Base-by-base conservation (phyloP, 2,113 vertebrate species). In the Greenwoodochromis staneri region DNA sequence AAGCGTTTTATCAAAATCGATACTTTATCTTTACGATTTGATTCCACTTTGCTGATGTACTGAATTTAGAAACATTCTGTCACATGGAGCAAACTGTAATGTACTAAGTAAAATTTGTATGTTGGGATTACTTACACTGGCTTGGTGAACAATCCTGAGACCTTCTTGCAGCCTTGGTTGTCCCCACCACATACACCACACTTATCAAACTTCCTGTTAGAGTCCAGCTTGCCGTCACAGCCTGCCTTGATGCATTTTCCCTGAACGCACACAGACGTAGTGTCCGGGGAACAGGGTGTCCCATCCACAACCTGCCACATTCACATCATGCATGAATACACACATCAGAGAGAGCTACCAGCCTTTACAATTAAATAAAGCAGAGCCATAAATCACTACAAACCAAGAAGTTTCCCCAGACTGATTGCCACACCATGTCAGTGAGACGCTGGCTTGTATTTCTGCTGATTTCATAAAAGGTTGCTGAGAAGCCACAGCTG, bases 241-340 rank as follows among this genome's bases (percentile, higher is more conserved):
- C 98, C 98, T 0, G 98, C 98, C 91, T 98, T 99, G 94, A 98
- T 97, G 94, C 98, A 99, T 51, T 97, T 98, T 24, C 98, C 98
- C 95, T 99, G 98, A 82, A 99, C 98, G 1, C 98, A 99, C 73
- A 99, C 90, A 0, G 97, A 97, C 3, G 98, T 97, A 86, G 98
- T 98, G 92, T 99, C 98, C 0, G 98, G 98, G 21, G 98, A 97
- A 31, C 98, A 99, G 5, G 96, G 97, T 0, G 98, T 99, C 21
- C 98, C 98, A 0, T 99, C 98, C 84, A 99, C 98, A 10, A 99
- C 98, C 98, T 99, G 94, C 17, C 80, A 45, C 6, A 34, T 80
- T 29, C 8, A 71, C 14, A 49, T 31, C 54, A 87, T n/a, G 57
- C n/a, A 55, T 3, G 7, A 40, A 59, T 19, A 4, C 38, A 10